Percentiles rank a stretch among this genome's conserved stretches.
Evolutionary conservation across 2,113 vertebrate genomes (phyloP).

Genomic region (Ammodytes dubius): DNA sequence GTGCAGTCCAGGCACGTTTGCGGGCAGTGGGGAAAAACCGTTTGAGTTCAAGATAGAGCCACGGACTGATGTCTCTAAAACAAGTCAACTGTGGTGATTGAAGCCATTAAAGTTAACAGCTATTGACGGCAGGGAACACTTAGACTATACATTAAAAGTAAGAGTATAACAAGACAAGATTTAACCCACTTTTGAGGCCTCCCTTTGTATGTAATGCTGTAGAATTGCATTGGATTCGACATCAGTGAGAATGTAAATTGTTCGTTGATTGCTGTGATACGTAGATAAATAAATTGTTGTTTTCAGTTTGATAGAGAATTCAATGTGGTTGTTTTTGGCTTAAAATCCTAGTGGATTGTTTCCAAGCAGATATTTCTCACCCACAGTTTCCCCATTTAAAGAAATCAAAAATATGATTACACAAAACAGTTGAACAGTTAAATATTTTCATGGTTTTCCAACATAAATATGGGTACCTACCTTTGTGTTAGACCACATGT

Average conservation of each 20-base stretch:
- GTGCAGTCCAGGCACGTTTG: constrained; percentile 39
- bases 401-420: not conserved
- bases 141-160: constrained; percentile 45
- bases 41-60: constrained; percentile 24
- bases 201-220: constrained; percentile 13
- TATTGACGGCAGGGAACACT: constrained; percentile 29
- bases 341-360: not conserved
- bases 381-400: not conserved
- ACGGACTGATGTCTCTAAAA: constrained; percentile 51
- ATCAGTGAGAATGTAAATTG: constrained; percentile 38
- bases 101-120: constrained; percentile 65
- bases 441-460: too few relatives aligned
- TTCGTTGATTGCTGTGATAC: constrained; percentile 4
- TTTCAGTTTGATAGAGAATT: not conserved
- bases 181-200: constrained; percentile 28
- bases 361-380: not conserved
- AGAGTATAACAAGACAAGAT: constrained; percentile 39
- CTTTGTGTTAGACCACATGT: too few relatives aligned
- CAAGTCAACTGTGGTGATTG: constrained; percentile 64
- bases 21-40: constrained; percentile 21
- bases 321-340: not conserved
- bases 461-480: too few relatives aligned
- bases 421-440: not conserved
- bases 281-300: constrained; percentile 13
- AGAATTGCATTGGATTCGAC: constrained; percentile 43